Evolutionary conservation across 2,888 invertebrate genomes (phyloP).

Genomic region (Leptopilina drosophilae): DNA sequence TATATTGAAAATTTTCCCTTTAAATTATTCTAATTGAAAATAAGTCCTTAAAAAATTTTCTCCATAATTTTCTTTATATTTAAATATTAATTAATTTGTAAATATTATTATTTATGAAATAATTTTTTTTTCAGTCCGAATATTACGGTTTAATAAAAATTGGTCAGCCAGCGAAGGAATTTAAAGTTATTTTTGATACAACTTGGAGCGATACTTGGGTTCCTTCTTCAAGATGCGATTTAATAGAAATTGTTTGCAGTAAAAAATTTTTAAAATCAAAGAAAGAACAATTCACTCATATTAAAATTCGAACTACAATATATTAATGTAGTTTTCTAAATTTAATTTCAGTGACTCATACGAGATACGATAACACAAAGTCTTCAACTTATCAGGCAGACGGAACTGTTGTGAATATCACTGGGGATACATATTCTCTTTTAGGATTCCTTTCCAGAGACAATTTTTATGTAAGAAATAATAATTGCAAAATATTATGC

Average conservation of each 20-base stretch:
- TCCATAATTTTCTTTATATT: too few relatives aligned
- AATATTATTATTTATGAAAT: too few relatives aligned
- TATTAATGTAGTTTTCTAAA: slow-evolving; percentile 16
- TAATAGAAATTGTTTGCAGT: slow-evolving; percentile 76
- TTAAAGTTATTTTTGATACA: slow-evolving; percentile 78
- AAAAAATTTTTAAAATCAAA: slow-evolving; percentile 59
- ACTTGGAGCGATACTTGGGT: slow-evolving; percentile 78
- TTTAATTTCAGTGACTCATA: slow-evolving; percentile 80
- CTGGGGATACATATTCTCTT: slow-evolving; percentile 80
- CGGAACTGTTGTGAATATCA: slow-evolving; percentile 80
- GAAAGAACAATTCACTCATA: not conserved
- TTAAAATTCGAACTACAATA: not conserved
- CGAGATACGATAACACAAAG: slow-evolving; percentile 82
- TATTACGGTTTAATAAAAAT: slow-evolving; percentile 77
- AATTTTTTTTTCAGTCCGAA: slow-evolving; percentile 73
- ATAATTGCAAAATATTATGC: not conserved
- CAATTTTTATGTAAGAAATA: slow-evolving; percentile 79
- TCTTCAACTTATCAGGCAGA: slow-evolving; percentile 83
- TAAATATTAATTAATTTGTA: too few relatives aligned
- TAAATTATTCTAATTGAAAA: too few relatives aligned
- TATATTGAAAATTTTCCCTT: not conserved
- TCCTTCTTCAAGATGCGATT: slow-evolving; percentile 76
- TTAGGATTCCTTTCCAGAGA: slow-evolving; percentile 84
- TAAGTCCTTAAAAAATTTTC: too few relatives aligned
- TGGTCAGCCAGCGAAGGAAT: slow-evolving; percentile 77